Evolutionary conservation across 2,797 vertebrate species (phyloP), one percentile per base, ranked within the genome.

Genomic region (Mycteria americana): DNA sequence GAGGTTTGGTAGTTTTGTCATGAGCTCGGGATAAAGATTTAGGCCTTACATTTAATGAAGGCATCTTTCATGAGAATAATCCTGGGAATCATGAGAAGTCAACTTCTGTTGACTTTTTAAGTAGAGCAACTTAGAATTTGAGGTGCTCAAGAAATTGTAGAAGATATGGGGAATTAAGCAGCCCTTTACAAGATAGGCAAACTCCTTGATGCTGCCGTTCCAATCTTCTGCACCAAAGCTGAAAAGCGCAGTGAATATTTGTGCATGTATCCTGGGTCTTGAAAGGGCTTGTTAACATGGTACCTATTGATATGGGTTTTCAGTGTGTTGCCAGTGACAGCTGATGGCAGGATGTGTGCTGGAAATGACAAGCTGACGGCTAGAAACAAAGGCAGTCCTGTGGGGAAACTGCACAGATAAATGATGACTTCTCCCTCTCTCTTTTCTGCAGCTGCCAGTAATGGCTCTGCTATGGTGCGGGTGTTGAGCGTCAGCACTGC

Each of bases 391-490:
- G 35, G 60, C 53, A n/a, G 7, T 7, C 24, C n/a, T 25, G n/a
- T 19, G 51, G 50, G 33, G 69, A 65, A 86, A 35, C 27, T 2
- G 3, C 3, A 10, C 8, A 0, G 25, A 6, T 51, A 9, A 50
- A 14, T 10, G n/a, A 10, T 92, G 76, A 74, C 83, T 53, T 68
- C 15, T 93, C 33, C 50, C 57, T 79, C 33, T 78, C 16, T 76
- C 16, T 68, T 76, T 13, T 68, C 74, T 18, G 10, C 95, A 99
- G 99, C 99, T 97, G 98, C 99, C 95, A 98, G 97, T 86, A 99
- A 99, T 65, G 99, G 99, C 96, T 99, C 99, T 0, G 99, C 99
- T 0, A 99, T 99, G 99, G 99, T 99, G 77, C 98, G 99, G 5
- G 99, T 99, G 82, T 97, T 99, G 97, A 99, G 99, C n/a, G 97